Conservation (phyloP, 2,113 vertebrate species). For the Aegotheles bennettii region DNA sequence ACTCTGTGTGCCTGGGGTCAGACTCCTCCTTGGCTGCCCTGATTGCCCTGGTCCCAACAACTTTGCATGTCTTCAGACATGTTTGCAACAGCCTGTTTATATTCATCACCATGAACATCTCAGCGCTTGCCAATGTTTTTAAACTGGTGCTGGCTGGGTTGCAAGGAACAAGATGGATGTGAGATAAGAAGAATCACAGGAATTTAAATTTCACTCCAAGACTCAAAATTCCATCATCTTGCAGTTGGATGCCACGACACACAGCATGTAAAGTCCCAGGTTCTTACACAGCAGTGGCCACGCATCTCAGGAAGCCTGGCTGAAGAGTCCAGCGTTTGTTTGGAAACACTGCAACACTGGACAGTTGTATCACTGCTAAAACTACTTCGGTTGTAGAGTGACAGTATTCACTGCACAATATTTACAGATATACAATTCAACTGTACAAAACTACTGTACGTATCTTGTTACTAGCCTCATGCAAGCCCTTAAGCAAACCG, state of each 20-base stretch:
- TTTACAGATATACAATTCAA: neutral
- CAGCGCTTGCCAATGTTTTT: neutral
- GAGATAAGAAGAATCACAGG: conserved; percentile 12
- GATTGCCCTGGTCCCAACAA: neutral
- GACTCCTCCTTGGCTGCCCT: neutral
- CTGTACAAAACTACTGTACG: neutral
- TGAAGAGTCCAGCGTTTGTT: neutral
- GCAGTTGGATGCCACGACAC: neutral
- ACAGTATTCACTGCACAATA: neutral
- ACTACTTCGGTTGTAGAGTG: neutral
- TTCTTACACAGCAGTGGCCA: neutral
- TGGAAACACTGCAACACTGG: neutral
- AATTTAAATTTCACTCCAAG: conserved; percentile 39
- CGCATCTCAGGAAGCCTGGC: neutral
- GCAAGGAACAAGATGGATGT: neutral
- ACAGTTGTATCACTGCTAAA: neutral
- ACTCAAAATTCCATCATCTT: conserved; percentile 15
- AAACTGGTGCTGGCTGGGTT: conserved; percentile 1
- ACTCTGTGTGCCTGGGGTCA: neutral
- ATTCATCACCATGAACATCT: neutral
- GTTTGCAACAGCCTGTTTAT: conserved; percentile 40
- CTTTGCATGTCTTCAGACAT: neutral
- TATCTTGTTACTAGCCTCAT: neutral
- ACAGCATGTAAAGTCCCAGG: neutral
- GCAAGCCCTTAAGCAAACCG: neutral